Conservation (phyloP, 2,888 invertebrate species). For the Lasioglossum pauxillum region DNA sequence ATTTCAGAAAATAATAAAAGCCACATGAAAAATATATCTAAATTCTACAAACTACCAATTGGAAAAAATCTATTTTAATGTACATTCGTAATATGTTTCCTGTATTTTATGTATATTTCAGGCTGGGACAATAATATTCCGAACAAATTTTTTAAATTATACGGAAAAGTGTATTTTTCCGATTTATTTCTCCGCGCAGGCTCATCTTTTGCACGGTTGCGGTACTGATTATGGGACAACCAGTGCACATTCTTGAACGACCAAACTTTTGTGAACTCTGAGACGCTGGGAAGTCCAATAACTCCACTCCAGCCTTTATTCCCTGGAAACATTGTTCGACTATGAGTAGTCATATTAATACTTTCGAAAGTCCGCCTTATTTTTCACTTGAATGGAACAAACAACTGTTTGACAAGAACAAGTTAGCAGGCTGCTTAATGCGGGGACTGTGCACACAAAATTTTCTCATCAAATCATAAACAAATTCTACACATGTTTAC, state of each 20-base stretch:
- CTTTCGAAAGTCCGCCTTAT: not conserved
- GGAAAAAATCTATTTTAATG: not conserved
- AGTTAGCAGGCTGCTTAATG: not conserved
- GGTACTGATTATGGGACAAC: not conserved
- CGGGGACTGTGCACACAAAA: not conserved
- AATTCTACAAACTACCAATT: not conserved
- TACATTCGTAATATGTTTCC: not conserved
- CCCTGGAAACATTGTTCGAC: constrained; percentile 1
- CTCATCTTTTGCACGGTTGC: not conserved
- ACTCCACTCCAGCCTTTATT: not conserved
- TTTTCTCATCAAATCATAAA: not conserved
- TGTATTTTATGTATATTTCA: not conserved
- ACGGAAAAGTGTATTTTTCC: not conserved
- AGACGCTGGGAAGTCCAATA: not conserved
- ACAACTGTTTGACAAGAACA: not conserved
- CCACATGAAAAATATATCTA: not conserved
- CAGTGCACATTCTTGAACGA: constrained; percentile 1
- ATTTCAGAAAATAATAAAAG: not conserved
- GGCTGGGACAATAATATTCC: not conserved
- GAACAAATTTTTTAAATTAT: not conserved
- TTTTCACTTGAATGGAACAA: constrained; percentile 2
- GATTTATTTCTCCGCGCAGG: not conserved
- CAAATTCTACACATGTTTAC: not conserved
- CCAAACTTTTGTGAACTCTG: constrained; percentile 9
- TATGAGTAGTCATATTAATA: not conserved